Percentiles rank a stretch among this genome's conserved stretches.
Evolutionary conservation across 1,140 invertebrate species (phyloP).

Genomic region (Oreohelix idahoensis): DNA sequence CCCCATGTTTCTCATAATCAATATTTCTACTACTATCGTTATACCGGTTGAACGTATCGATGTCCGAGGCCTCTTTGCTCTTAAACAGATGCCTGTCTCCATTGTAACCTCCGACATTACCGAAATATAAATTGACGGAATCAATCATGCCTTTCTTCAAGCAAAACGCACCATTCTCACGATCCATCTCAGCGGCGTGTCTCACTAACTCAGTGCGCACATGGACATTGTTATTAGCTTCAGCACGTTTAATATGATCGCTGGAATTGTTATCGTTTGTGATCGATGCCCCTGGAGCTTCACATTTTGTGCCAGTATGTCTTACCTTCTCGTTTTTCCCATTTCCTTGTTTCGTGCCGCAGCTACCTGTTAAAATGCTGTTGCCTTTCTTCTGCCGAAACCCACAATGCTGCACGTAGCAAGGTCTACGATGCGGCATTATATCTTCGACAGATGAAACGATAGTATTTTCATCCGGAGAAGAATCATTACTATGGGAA

Average conservation of each 20-base stretch:
- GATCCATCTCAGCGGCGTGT: not conserved
- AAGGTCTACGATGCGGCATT: not conserved
- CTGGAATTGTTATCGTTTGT: not conserved
- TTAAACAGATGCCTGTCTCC: not conserved
- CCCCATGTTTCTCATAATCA: not conserved
- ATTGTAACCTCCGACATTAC: not conserved
- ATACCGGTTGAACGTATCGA: not conserved
- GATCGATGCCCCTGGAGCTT: not conserved
- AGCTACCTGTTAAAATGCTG: not conserved
- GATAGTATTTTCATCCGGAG: not conserved
- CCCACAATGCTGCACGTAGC: slow-evolving; percentile 16
- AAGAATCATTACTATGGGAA: no score
- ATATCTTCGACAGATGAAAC: not conserved
- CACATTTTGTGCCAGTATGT: not conserved
- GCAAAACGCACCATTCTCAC: not conserved
- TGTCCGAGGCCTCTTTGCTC: not conserved
- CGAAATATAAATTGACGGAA: not conserved
- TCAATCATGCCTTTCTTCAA: not conserved
- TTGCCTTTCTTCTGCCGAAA: not conserved
- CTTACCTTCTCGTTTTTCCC: not conserved
- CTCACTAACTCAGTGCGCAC: not conserved
- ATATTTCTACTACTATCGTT: not conserved
- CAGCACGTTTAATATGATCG: not conserved
- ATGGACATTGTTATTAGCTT: not conserved
- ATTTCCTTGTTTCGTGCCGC: not conserved